These are phyloP conservation scores for Myopa testacea DNA, from an alignment of 2,888 invertebrate species.

Conservation along the genomic window DNA sequence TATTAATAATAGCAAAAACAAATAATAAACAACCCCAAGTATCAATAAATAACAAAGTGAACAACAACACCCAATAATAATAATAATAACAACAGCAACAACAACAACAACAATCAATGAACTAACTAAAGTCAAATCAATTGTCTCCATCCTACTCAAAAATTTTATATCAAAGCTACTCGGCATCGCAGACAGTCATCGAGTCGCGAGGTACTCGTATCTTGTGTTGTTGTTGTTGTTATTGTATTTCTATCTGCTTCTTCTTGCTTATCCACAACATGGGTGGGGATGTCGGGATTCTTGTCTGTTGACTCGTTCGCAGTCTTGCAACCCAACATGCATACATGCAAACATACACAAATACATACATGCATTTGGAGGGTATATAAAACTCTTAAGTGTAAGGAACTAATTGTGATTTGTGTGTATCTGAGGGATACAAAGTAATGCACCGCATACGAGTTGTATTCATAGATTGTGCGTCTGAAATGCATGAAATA, in stretches of 20 bases:
- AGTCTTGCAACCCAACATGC: too few relatives aligned
- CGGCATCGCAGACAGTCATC: neutral
- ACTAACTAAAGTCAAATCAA: conserved; percentile 48
- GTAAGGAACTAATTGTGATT: conserved; percentile 34
- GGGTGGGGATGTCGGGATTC: conserved; percentile 12
- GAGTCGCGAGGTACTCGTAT: neutral
- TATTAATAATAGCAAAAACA: neutral
- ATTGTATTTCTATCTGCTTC: conserved; percentile 41
- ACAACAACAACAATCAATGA: conserved; percentile 42
- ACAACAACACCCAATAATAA: neutral
- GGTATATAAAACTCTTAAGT: neutral
- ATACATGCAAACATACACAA: neutral
- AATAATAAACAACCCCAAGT: conserved; percentile 25
- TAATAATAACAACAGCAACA: conserved; percentile 36
- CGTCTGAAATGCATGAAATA: neutral
- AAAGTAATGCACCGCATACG: neutral
- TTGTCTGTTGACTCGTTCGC: neutral
- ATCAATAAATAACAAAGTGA: conserved; percentile 35
- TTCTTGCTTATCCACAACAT: conserved; percentile 40
- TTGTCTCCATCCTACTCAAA: conserved; percentile 48
- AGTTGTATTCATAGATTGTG: neutral
- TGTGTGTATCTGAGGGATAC: conserved; percentile 29
- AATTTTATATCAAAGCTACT: neutral
- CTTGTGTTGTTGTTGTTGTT: conserved; percentile 11
- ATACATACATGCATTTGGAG: conserved; percentile 11